Conservation (phyloP, 2,113 vertebrate genomes). For the Channa maculata region DNA sequence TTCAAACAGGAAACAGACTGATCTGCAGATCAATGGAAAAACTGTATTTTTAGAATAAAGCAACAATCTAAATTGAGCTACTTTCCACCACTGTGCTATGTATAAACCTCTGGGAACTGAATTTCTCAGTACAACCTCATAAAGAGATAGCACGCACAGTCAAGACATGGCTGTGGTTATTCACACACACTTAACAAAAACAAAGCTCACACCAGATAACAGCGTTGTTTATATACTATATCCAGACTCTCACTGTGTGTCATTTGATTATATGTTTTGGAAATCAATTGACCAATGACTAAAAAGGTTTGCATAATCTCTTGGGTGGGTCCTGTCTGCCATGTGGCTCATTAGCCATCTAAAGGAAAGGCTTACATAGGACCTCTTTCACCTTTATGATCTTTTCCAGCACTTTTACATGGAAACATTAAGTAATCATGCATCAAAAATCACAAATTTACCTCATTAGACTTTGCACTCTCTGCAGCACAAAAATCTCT, state of each 20-base stretch:
- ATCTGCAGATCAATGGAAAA: conserved; percentile 51
- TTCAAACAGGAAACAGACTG: conserved; percentile 15
- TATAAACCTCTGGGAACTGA: conserved; percentile 67
- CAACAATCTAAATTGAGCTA: conserved; percentile 48
- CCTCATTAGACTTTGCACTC: neutral
- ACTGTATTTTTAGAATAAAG: conserved; percentile 45
- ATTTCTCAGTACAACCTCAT: conserved; percentile 47
- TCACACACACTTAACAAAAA: neutral
- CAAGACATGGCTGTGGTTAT: neutral
- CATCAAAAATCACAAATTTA: neutral
- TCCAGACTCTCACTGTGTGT: conserved; percentile 1
- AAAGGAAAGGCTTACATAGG: conserved; percentile 51
- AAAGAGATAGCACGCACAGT: conserved; percentile 30
- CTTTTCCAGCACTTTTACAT: conserved; percentile 41
- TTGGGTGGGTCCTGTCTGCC: conserved; percentile 25
- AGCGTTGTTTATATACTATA: neutral
- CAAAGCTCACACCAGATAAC: conserved; percentile 1
- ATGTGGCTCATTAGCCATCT: conserved; percentile 66
- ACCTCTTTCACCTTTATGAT: conserved; percentile 30
- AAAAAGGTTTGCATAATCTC: conserved; percentile 50
- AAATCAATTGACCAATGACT: conserved; percentile 5
- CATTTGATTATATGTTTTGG: conserved; percentile 22
- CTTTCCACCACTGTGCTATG: conserved; percentile 61
- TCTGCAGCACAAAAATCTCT: neutral
- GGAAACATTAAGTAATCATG: conserved; percentile 38